A percentile compares a stretch with the other conserved stretches of the same genome.
These are phyloP conservation scores for Nomada ferruginata DNA, from an alignment of 2,888 invertebrate species.

Conservation along the genomic window DNA sequence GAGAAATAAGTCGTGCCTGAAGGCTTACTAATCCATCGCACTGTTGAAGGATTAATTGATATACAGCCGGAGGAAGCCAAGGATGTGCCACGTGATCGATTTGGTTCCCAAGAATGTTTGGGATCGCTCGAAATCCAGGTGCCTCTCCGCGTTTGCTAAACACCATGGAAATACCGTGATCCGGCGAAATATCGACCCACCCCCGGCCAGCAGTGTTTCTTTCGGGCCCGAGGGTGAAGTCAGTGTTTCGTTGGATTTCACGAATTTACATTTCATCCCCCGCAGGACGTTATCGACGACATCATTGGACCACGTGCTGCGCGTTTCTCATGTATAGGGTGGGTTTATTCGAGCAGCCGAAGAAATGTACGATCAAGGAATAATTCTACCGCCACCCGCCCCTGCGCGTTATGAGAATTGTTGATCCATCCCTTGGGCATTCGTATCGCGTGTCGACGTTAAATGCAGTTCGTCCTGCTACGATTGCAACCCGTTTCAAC, in stretches of 20 bases:
- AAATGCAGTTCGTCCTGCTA: slow-evolving; percentile 1
- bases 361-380: not conserved
- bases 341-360: slow-evolving; percentile 10
- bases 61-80: too few relatives aligned
- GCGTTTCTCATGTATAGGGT: not conserved
- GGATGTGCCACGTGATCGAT: not conserved
- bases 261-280: not conserved
- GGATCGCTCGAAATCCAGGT: not conserved
- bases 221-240: not conserved
- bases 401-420: not conserved
- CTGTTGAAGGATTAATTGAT: too few relatives aligned
- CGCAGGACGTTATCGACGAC: not conserved
- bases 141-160: too few relatives aligned
- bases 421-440: slow-evolving; percentile 3
- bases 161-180: too few relatives aligned
- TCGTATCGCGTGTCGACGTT: slow-evolving; percentile 4
- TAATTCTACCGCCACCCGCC: not conserved
- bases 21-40: too few relatives aligned
- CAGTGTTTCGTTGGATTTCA: too few relatives aligned
- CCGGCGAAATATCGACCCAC: slow-evolving; percentile 4
- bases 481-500: not conserved
- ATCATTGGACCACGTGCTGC: not conserved
- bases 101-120: not conserved
- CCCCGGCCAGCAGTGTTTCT: too few relatives aligned
- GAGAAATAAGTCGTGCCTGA: too few relatives aligned